These are phyloP conservation scores for Scophthalmus maximus DNA, from an alignment of 2,113 vertebrate genomes.

Conservation along the genomic window DNA sequence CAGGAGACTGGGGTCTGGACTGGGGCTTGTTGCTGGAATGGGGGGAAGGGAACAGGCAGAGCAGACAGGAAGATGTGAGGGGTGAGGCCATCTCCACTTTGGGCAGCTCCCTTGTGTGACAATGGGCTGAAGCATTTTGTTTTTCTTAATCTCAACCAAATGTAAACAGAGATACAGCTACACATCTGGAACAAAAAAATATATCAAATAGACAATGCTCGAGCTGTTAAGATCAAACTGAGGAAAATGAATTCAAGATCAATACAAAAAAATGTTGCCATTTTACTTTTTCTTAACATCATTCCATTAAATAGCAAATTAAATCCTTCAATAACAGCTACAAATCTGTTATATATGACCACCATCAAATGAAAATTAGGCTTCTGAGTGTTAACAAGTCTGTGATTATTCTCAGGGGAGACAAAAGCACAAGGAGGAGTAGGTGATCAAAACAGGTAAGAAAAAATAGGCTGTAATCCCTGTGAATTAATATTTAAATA, in stretches of 20 bases:
- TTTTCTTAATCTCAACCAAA: constrained; percentile 2
- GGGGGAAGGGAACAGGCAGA: constrained; percentile 64
- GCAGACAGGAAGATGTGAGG: constrained; percentile 70
- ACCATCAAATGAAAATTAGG: neutral
- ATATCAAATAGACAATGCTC: neutral
- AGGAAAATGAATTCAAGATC: neutral
- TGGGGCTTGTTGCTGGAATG: constrained; percentile 59
- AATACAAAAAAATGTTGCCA: neutral
- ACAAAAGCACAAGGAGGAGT: neutral
- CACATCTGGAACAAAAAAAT: neutral
- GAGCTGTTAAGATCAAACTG: neutral
- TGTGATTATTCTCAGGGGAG: neutral
- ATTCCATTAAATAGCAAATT: neutral
- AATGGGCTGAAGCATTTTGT: constrained; percentile 30
- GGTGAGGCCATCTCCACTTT: constrained; percentile 64
- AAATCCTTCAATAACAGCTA: neutral
- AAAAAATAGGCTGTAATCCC: no score
- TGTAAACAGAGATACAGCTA: neutral
- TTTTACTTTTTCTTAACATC: neutral
- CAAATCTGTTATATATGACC: neutral
- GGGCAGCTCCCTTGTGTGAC: constrained; percentile 53
- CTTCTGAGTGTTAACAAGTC: neutral
- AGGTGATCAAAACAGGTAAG: no score
- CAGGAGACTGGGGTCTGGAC: constrained; percentile 75
- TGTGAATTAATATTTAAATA: no score